Evolutionary conservation across 1,140 invertebrate species (phyloP), one percentile per base, ranked within the genome.

Genomic region (Teleogryllus occipitalis): DNA sequence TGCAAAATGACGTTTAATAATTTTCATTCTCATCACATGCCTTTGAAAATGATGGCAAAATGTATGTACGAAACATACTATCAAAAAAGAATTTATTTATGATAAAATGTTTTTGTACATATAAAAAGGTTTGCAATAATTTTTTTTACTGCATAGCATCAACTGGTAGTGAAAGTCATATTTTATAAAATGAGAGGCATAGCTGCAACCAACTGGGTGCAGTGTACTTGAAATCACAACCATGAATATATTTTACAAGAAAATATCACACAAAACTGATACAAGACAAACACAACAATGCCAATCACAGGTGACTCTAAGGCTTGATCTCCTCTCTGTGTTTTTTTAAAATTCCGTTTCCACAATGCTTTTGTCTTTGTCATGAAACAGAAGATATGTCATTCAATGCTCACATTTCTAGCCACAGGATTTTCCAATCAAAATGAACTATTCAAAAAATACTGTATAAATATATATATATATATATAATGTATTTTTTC

Each of bases 11-110:
- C 7, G 54, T 14, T 65, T 10, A 65, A 65, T 65, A 18, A 65
- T 10, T 18, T 18, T 65, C 18, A 65, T 14, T 65, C 18, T 18
- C 18, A 65, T 65, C 18, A 10, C 18, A 18, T 65, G 54, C 54
- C 54, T 65, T 65, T 65, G 10, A 65, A 65, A 65, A 65, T 65
- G 10, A 65, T 65, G 54, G 54, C 54, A 65, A 65, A 65, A 65
- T 65, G 54, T 65, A 65, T 65, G 54, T 65, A 39, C 27, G 27
- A 39, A 65, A 65, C 54, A 65, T 65, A 65, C 54, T 65, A 65
- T 65, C 54, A 65, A 65, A 65, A 65, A 65, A 65, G 54, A 65
- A 65, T 65, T 14, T 65, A 65, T 65, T 65, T 65, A 65, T 65
- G 54, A 65, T 65, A 65, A 65, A 65, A 65, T 65, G 54, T 10